Percentiles rank a stretch among this genome's conserved stretches.
phyloP scores from a whole-genome alignment of 2,888 invertebrate genomes.

The Dynastes grantii region DNA sequence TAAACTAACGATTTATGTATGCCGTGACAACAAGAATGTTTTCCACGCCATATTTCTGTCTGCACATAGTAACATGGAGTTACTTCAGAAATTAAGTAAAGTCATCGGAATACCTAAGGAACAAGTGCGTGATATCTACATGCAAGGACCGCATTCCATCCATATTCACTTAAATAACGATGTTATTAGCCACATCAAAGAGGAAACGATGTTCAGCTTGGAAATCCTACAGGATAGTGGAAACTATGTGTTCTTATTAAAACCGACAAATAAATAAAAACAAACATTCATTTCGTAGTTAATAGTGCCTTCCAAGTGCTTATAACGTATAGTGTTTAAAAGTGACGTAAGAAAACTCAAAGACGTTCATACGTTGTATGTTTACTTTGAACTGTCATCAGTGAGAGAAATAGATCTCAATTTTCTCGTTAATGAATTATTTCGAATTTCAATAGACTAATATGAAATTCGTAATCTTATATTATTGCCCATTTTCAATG shows the following conservation, averaged over 20 bases:
- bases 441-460: not conserved
- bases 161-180: constrained; percentile 90
- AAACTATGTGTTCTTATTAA: constrained; percentile 50
- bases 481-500: no score
- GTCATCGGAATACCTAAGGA: constrained; percentile 72
- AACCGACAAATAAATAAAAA: constrained; percentile 47
- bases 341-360: not conserved
- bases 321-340: not conserved
- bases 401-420: not conserved
- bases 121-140: constrained; percentile 75
- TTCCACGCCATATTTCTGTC: constrained; percentile 90
- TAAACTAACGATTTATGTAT: constrained; percentile 88
- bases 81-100: constrained; percentile 77
- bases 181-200: constrained; percentile 86
- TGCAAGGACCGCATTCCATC: constrained; percentile 89
- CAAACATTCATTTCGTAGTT: not conserved
- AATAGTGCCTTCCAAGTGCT: constrained; percentile 6
- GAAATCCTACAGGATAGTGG: constrained; percentile 58
- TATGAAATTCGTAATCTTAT: no score
- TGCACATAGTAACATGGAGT: constrained; percentile 77
- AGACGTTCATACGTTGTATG: not conserved
- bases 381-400: not conserved
- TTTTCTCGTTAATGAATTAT: not conserved
- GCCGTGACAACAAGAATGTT: constrained; percentile 74
- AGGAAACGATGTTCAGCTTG: constrained; percentile 79